These are phyloP conservation scores for Melieria omissa DNA, from an alignment of 2,888 invertebrate genomes.

Conservation along the genomic window DNA sequence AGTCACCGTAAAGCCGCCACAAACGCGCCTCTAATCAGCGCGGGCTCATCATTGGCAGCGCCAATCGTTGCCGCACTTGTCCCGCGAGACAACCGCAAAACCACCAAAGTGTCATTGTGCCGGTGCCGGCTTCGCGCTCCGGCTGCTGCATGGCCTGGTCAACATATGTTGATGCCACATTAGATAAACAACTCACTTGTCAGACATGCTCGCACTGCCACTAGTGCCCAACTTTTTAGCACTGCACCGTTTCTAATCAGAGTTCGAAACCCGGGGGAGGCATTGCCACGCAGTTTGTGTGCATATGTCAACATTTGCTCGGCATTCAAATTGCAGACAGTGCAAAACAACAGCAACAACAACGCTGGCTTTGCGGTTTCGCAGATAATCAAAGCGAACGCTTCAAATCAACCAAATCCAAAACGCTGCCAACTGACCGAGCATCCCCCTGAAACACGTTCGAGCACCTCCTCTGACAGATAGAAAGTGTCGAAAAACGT, in stretches of 20 bases:
- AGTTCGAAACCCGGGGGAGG: constrained; percentile 51
- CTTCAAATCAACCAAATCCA: too few relatives aligned
- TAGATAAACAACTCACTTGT: constrained; percentile 66
- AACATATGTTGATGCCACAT: constrained; percentile 68
- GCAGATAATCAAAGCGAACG: constrained; percentile 56
- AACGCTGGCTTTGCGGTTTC: constrained; percentile 54
- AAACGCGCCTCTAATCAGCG: constrained; percentile 40
- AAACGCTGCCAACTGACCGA: constrained; percentile 33
- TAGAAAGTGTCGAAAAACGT: constrained; percentile 63
- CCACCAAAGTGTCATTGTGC: constrained; percentile 35
- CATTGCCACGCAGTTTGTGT: constrained; percentile 50
- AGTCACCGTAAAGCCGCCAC: constrained; percentile 46
- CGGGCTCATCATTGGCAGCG: constrained; percentile 15
- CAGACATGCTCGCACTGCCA: constrained; percentile 36
- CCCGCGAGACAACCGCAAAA: constrained; percentile 36
- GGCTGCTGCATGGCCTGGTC: neutral
- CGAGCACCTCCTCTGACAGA: constrained; percentile 55
- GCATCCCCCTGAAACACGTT: constrained; percentile 36
- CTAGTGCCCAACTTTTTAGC: constrained; percentile 37
- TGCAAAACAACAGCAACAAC: constrained; percentile 34
- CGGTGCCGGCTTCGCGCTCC: neutral
- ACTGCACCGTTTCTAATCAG: constrained; percentile 61
- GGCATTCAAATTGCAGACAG: constrained; percentile 13
- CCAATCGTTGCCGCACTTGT: neutral
- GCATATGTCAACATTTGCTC: constrained; percentile 65